phyloP scores from a whole-genome alignment of 92 coral and sea anemone species.

The Plumapathes pennacea region DNA sequence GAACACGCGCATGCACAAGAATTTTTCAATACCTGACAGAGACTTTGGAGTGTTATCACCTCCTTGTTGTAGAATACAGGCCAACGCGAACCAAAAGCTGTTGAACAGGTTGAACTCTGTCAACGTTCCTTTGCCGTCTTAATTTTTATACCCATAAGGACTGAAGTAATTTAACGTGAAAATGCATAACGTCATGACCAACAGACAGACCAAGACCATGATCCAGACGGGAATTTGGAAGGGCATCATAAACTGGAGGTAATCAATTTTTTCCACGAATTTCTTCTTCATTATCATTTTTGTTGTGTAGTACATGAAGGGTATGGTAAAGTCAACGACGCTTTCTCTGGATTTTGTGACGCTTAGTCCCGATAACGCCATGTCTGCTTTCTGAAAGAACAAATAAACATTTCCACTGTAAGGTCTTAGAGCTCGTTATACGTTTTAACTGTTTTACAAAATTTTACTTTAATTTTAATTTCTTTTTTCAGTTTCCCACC shows the following conservation, averaged over 20 bases:
- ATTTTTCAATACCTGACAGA: conserved; percentile 59
- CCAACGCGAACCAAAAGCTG: conserved; percentile 78
- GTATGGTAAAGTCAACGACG: conserved; percentile 53
- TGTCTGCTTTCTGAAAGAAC: conserved; percentile 52
- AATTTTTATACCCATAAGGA: conserved; percentile 76
- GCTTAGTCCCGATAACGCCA: conserved; percentile 63
- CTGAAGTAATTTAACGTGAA: conserved; percentile 61
- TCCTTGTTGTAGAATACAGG: conserved; percentile 83
- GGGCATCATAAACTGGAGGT: conserved; percentile 57
- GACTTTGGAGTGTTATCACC: conserved; percentile 77
- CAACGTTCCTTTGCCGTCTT: conserved; percentile 50
- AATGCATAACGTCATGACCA: conserved; percentile 45
- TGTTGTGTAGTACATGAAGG: conserved; percentile 67
- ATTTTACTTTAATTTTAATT: not conserved
- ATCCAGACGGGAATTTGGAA: conserved; percentile 57
- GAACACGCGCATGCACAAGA: too few species aligned
- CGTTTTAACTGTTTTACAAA: not conserved
- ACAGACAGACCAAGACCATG: conserved; percentile 30
- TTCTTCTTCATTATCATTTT: conserved; percentile 39
- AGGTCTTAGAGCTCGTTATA: not conserved
- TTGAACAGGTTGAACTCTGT: conserved; percentile 67
- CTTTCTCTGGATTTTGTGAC: conserved; percentile 52
- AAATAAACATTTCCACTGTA: not conserved
- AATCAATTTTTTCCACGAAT: conserved; percentile 16
- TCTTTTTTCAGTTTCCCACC: not conserved